Evolutionary conservation across 1,140 invertebrate genomes (phyloP).

Genomic region (Panagrolaimus sp.): DNA sequence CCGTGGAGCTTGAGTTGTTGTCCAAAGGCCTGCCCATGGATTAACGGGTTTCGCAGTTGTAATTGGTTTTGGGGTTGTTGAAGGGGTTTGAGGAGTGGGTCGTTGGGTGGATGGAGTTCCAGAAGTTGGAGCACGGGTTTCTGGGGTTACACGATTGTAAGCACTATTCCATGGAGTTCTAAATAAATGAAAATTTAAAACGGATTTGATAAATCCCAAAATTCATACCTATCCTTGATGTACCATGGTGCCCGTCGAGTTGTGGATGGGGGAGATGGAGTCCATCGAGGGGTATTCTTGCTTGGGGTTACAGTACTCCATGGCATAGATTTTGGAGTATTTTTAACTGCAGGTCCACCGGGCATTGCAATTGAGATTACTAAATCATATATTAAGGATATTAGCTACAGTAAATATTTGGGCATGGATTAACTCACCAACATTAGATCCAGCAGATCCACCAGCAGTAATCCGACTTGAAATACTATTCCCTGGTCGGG

Average conservation of each 20-base stretch:
- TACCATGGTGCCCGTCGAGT: slow-evolving; percentile 13
- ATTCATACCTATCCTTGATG: slow-evolving; percentile 19
- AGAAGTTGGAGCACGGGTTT: not conserved
- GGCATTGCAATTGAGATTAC: slow-evolving; percentile 5
- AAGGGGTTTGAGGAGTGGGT: not conserved
- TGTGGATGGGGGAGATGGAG: slow-evolving; percentile 20
- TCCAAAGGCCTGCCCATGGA: slow-evolving; percentile 46
- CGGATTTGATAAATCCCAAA: not conserved
- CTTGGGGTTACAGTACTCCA: slow-evolving; percentile 43
- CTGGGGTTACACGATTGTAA: slow-evolving; percentile 17
- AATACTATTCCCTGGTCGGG: not conserved
- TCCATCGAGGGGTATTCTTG: slow-evolving; percentile 25
- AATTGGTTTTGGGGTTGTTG: not conserved
- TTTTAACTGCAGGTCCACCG: not conserved
- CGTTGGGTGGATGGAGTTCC: not conserved
- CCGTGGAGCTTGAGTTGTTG: slow-evolving; percentile 38
- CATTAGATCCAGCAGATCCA: not conserved
- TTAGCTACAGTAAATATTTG: not conserved
- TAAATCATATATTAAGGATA: not conserved
- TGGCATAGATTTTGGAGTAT: not conserved
- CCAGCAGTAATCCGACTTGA: not conserved
- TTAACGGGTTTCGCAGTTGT: slow-evolving; percentile 32
- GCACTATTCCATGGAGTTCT: slow-evolving; percentile 19
- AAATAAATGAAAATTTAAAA: not conserved
- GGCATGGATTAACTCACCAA: not conserved